phyloP scores from a whole-genome alignment of 1,140 invertebrate species.

The Luehdorfia chinensis region DNA sequence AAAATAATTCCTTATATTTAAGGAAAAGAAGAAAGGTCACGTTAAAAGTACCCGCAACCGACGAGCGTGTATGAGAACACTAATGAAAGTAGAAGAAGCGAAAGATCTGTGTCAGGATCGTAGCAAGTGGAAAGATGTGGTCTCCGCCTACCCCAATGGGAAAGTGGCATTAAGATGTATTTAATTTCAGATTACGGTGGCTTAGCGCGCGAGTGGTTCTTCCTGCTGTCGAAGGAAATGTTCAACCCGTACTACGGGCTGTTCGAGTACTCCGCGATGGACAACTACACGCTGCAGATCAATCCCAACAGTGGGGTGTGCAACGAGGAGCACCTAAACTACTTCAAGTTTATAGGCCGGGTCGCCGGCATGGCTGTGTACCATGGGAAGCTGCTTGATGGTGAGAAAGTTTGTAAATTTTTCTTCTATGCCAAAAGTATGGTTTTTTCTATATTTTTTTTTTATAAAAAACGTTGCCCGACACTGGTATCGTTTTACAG shows the following conservation, averaged over 20 bases:
- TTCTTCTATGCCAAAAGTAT: neutral
- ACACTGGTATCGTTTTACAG: too few species aligned
- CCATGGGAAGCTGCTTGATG: conserved; percentile 97
- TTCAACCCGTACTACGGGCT: conserved; percentile 99
- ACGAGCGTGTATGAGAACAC: too few species aligned
- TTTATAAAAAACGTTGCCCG: too few species aligned
- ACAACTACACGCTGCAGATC: conserved; percentile 99
- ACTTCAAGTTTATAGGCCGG: conserved; percentile 99
- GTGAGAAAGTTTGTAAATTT: conserved; percentile 75
- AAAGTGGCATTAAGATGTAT: too few species aligned
- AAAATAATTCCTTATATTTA: too few species aligned
- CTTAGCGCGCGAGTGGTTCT: conserved; percentile 98
- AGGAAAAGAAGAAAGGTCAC: too few species aligned
- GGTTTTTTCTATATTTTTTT: too few species aligned
- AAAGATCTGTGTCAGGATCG: too few species aligned
- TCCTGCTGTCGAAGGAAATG: conserved; percentile 99
- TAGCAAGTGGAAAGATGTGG: too few species aligned
- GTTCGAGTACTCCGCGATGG: conserved; percentile 99
- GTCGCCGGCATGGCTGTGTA: conserved; percentile 99
- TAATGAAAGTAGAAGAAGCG: too few species aligned
- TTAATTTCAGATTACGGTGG: conserved; percentile 96
- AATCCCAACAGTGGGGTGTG: conserved; percentile 98
- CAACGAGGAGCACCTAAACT: conserved; percentile 98
- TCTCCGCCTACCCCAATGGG: too few species aligned
- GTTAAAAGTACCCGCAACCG: too few species aligned